These are phyloP conservation scores for Acestrorhynchus altus DNA, from an alignment of 2,797 vertebrate genomes.

Conservation along the genomic window DNA sequence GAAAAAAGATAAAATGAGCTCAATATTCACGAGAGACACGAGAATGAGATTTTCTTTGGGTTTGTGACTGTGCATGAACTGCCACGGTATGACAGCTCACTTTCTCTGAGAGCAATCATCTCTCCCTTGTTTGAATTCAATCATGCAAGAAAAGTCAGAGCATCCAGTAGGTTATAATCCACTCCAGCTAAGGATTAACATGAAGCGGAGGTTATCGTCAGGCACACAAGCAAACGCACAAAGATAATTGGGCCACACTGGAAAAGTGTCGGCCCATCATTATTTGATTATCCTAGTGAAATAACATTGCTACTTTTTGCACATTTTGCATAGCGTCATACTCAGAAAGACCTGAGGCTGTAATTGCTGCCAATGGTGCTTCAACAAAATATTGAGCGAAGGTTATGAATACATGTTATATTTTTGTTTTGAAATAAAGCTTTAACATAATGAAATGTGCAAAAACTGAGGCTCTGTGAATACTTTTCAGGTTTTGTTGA, in stretches of 20 bases:
- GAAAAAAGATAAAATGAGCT: conserved; percentile 16
- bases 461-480: no score
- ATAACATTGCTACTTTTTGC: no score
- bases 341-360: no score
- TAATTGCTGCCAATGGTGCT: no score
- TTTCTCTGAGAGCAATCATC: conserved; percentile 33
- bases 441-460: no score
- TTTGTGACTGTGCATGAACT: conserved; percentile 8
- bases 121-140: conserved; percentile 31
- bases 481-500: no score
- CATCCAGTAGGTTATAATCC: conserved; percentile 21
- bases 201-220: conserved; percentile 1
- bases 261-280: background rate
- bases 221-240: background rate
- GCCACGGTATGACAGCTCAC: conserved; percentile 23
- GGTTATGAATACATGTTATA: no score
- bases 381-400: no score
- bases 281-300: background rate
- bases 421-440: no score
- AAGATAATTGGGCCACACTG: background rate
- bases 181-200: conserved; percentile 28
- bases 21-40: conserved; percentile 16
- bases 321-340: no score
- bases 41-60: conserved; percentile 24
- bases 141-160: conserved; percentile 20